Conservation (phyloP, 2,888 invertebrate genomes). For the Ornithoptera priamus region DNA sequence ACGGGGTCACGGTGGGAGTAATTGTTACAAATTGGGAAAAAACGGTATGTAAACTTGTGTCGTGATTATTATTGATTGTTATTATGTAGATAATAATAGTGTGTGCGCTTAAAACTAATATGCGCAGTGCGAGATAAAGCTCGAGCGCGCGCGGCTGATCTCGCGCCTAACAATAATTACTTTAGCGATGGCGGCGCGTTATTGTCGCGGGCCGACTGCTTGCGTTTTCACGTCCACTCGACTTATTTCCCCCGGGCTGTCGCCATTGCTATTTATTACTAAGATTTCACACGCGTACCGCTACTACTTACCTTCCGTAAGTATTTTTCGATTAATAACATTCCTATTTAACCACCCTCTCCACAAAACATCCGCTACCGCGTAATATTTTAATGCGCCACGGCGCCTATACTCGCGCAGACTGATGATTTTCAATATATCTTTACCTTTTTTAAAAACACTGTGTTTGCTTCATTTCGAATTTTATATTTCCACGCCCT, state of each 20-base stretch:
- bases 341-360: conserved; percentile 19
- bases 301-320: conserved; percentile 40
- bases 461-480: background rate
- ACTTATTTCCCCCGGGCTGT: conserved; percentile 51
- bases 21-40: no score
- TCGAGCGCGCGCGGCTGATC: conserved; percentile 49
- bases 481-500: background rate
- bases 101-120: conserved; percentile 12
- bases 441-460: background rate
- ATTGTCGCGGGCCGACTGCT: conserved; percentile 47
- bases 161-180: conserved; percentile 67
- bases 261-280: conserved; percentile 53
- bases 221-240: conserved; percentile 49
- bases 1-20: no score
- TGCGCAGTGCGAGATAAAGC: conserved; percentile 31
- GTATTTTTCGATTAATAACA: conserved; percentile 31
- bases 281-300: conserved; percentile 50
- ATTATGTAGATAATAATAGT: no score
- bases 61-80: no score
- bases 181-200: conserved; percentile 49
- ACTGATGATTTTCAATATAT: conserved; percentile 4
- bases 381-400: conserved; percentile 25
- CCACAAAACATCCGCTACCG: conserved; percentile 13
- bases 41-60: no score
- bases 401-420: background rate